Evolutionary conservation across 2,113 vertebrate species (phyloP), one percentile per base, ranked within the genome.

Genomic region (Epinephelus cyanopodus): DNA sequence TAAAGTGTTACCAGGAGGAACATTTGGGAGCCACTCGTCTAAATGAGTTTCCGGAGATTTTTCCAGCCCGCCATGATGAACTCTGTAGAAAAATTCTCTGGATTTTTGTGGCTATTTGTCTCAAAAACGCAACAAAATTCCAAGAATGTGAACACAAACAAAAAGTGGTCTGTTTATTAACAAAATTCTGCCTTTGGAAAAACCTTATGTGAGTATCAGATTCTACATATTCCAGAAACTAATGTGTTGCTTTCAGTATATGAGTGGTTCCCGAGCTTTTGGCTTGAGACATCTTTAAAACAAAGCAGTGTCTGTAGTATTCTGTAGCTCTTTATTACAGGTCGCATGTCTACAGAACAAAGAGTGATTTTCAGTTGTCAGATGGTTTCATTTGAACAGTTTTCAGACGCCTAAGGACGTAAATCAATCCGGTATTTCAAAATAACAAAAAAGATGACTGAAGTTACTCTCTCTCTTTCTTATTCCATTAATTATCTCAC

Each of bases 1-100:
- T 15, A 39, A 0, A 0, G 6, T 21, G 6, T 33, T 39, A 58
- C 3, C n/a, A 64, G n/a, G 5, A 42, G n/a, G 6, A 69, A 50
- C 14, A 27, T 17, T 53, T 50, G 42, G 42, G 42, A 29, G 8
- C 1, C 10, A 57, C 54, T 52, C n/a, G 0, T 19, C 18, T 48
- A 61, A 37, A 12, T 18, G 10, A 17, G 8, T 0, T 54, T 52
- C 33, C 12, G 48, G 11, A 2, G 10, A 21, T 27, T 39, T 23
- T 48, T 54, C 9, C 33, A 63, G 1, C 12, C 15, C 1, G 11
- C 25, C 12, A 33, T 1, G 18, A 25, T 19, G 15, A 54, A 52
- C 19, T 73, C 56, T 33, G 12, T 11, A 0, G 15, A 15, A 56
- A 37, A n/a, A 42, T 54, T 27, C 33, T 47, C 13, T 77, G n/a